Conservation (phyloP, 2,888 invertebrate species). For the Antheraea yamamai region DNA sequence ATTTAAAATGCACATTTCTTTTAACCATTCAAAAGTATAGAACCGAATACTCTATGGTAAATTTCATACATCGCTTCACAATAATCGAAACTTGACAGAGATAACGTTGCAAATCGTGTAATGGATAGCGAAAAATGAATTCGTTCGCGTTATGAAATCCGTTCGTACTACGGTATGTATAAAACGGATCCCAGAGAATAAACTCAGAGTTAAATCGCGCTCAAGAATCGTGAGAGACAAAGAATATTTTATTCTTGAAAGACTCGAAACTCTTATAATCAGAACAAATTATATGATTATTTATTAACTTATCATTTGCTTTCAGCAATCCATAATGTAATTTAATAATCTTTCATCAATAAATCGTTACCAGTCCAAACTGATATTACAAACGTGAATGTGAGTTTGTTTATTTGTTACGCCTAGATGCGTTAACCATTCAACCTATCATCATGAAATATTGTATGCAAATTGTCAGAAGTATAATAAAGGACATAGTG, state of each 20-base stretch:
- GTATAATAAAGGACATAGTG: no score
- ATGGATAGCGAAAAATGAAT: conserved; percentile 24
- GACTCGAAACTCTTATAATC: not conserved
- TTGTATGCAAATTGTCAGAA: no score
- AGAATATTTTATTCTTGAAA: conserved; percentile 20
- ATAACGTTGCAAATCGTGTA: conserved; percentile 11
- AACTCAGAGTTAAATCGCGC: conserved; percentile 37
- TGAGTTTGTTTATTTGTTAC: no score
- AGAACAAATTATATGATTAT: not conserved
- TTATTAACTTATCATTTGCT: not conserved
- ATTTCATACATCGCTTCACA: conserved; percentile 14
- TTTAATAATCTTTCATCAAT: no score
- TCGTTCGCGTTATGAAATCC: conserved; percentile 20
- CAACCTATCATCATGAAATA: no score
- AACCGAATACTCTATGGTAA: not conserved
- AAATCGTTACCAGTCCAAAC: no score
- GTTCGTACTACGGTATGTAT: conserved; percentile 10
- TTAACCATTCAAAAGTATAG: conserved; percentile 23
- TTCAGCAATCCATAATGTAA: no score
- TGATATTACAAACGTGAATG: no score
- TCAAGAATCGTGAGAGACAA: conserved; percentile 30
- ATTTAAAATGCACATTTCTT: conserved; percentile 43
- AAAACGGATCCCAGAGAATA: conserved; percentile 32
- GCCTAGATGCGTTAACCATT: no score
- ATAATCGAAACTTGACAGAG: not conserved